Evolutionary conservation across 2,113 vertebrate genomes (phyloP), one percentile per base, ranked within the genome.

Genomic region (Corydoras maculifer): DNA sequence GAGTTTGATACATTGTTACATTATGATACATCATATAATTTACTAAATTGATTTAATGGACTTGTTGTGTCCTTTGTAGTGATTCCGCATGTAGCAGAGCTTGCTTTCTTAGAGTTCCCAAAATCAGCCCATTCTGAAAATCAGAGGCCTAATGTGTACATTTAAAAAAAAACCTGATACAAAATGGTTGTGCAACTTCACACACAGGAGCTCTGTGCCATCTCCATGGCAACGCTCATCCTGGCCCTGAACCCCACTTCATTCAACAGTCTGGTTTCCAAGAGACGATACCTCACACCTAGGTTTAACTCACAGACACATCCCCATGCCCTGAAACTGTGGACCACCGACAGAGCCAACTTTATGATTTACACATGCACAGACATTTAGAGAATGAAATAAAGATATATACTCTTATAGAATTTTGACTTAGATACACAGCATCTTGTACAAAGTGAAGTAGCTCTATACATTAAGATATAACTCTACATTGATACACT

Each of bases 141-240:
- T 31, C 55, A 18, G 57, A 73, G 30, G 65, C 65, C n/a, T 57
- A 10, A 68, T 13, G 35, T 43, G 35, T 43, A 43, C 35, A 43
- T 43, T 43, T 43, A 43, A 69, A 12, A 69, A 15, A 31, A 53
- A 58, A 58, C 29, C 48, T 50, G 2, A 49, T 58, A 60, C 32
- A 61, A 70, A 77, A 67, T 70, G 61, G 67, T 73, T 69, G 55
- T 69, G 7, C 66, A 29, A 49, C 68, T 70, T 67, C 55, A 76
- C 76, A 80, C 65, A 82, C 81, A 82, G 84, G 83, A 86, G 82
- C 84, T 75, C 82, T 85, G 66, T 81, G 80, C 35, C 0, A 82
- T 91, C 69, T 82, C 75, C 76, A 75, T 76, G 77, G 51, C 79
- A 84, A 84, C 76, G 69, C 74, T 82, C 75, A 74, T 84, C 82